Base-by-base conservation (phyloP, 2,113 vertebrate species). In the Elephantulus edwardii region DNA sequence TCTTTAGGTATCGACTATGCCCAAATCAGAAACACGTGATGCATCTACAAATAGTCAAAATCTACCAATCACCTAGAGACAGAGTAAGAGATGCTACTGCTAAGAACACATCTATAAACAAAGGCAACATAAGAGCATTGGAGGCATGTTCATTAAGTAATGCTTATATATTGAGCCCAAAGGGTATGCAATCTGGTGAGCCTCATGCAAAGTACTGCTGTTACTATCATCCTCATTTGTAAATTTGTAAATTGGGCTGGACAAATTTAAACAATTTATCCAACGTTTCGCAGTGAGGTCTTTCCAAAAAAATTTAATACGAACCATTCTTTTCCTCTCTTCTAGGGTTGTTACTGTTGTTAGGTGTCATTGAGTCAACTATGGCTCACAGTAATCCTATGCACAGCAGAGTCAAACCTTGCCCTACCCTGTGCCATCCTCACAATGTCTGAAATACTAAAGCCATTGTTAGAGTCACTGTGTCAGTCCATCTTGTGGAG, bases 241-340 rank as follows among this genome's bases (percentile, higher is more conserved):
- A 82, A 78, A 78, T 68, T 1, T 64, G 2, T 54, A 75, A 82
- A 40, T 0, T 5, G 13, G 6, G 11, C 74, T 78, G 84, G 19
- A 56, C 9, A 24, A 79, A 58, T 2, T 46, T 62, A 80, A 76
- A n/a, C 4, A 54, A 81, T 10, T 26, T 77, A 8, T 35, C 35
- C 20, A 81, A 90, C 20, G 17, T 74, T 74, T 85, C 56, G 54
- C 13, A 85, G 75, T 50, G 35, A 85, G 14, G 82, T 85, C 75
- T 60, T 19, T 24, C 8, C 64, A 85, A 11, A 66, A 83, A 40
- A 90, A 90, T 75, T 58, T 62, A 90, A n/a, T n/a, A n/a, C n/a
- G n/a, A 92, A 16, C 4, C 28, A 71, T 52, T 10, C 28, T 86
- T 90, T 54, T 62, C 12, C 19, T n/a, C n/a, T n/a, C n/a, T n/a